Evolutionary conservation across 2,888 invertebrate species (phyloP).

Genomic region (Carterocephalus palaemon): DNA sequence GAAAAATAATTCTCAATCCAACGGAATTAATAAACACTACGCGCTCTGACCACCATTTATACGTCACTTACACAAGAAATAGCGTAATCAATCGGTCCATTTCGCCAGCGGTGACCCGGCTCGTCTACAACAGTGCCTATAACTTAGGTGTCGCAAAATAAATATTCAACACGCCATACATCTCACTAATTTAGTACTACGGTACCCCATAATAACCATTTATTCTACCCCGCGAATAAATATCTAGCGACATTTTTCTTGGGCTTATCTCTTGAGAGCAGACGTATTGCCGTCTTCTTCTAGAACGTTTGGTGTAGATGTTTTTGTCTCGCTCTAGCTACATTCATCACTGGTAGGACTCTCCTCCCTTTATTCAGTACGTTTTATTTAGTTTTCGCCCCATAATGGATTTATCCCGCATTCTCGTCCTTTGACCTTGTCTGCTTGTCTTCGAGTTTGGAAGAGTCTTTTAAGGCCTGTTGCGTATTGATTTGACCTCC

Average conservation of each 20-base stretch:
- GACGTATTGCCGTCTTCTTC: slow-evolving; percentile 47
- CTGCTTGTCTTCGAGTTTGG: slow-evolving; percentile 41
- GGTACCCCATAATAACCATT: slow-evolving; percentile 74
- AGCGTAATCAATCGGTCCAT: slow-evolving; percentile 20
- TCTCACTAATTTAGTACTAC: slow-evolving; percentile 76
- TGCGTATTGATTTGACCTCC: slow-evolving; percentile 31
- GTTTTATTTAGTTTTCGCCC: slow-evolving; percentile 73
- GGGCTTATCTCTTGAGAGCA: slow-evolving; percentile 69
- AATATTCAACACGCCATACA: slow-evolving; percentile 73
- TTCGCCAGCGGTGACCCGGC: slow-evolving; percentile 34
- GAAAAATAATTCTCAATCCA: no score
- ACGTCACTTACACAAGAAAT: slow-evolving; percentile 8
- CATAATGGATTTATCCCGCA: slow-evolving; percentile 70
- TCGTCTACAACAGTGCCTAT: slow-evolving; percentile 54
- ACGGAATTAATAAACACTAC: no score
- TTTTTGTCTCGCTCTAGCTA: slow-evolving; percentile 40
- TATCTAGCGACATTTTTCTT: slow-evolving; percentile 76
- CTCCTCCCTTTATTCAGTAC: slow-evolving; percentile 56
- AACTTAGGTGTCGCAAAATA: slow-evolving; percentile 63
- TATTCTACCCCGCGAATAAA: slow-evolving; percentile 67
- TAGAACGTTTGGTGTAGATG: slow-evolving; percentile 32
- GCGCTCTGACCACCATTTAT: slow-evolving; percentile 14
- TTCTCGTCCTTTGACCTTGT: slow-evolving; percentile 64
- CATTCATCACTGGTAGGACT: slow-evolving; percentile 50
- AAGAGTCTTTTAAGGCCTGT: slow-evolving; percentile 28